Evolutionary conservation across 2,113 vertebrate species (phyloP), one percentile per base, ranked within the genome.

Genomic region (Heterotis niloticus): DNA sequence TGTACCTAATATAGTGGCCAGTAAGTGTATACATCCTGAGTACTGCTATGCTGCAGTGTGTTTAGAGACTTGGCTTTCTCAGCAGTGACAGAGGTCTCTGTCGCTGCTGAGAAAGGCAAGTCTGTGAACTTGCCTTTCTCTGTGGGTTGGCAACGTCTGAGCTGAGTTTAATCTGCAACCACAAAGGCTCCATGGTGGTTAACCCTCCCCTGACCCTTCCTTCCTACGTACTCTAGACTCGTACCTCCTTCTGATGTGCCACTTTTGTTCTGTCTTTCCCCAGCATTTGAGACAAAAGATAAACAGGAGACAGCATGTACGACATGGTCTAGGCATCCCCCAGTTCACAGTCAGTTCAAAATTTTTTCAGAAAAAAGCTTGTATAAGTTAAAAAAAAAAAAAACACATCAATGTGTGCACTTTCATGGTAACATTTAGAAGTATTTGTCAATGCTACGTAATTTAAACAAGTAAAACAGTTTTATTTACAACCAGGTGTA

Each of bases 101-200:
- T n/a, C n/a, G n/a, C n/a, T n/a, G n/a, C n/a, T n/a, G n/a, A n/a
- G n/a, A 57, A 29, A 59, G 52, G 14, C 13, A 75, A 54, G 24
- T n/a, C 17, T 23, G 18, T 28, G 12, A 26, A n/a, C n/a, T n/a
- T n/a, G 24, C 18, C 54, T 28, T 64, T 26, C 20, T 23, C 11
- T 4, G 23, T 26, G 59, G 73, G 52, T 56, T n/a, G 11, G 68
- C 57, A 26, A 28, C 57, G 52, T 71, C 18, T n/a, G 0, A 24
- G 68, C 64, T 59, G 29, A 44, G 72, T 59, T 76, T 80, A 80
- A 73, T 76, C 51, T 80, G 79, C 54, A 76, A 60, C 68, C 52
- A 68, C 74, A 23, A n/a, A 11, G 17, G 24, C 34, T n/a, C 75
- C 77, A 16, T 59, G 26, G 44, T 70, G 11, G n/a, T 20, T 20